Base-by-base conservation (phyloP, 2,888 invertebrate species). In the Tholera decimalis region DNA sequence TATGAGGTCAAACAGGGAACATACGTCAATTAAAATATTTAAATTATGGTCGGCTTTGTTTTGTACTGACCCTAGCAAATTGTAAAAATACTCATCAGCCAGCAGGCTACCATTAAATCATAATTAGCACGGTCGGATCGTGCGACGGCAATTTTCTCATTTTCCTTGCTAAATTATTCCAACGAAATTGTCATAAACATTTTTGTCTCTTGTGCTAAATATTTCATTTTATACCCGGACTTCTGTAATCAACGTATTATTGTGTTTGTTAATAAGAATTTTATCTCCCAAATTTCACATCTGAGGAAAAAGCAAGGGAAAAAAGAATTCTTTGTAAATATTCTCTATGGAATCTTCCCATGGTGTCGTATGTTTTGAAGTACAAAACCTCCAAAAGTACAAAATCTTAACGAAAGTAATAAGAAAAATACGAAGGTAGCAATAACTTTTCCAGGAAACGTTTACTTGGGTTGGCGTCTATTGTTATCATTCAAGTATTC, bases 61-160 rank as follows among this genome's bases (percentile, higher is more conserved):
- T 56, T 41, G n/a, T 47, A 54, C 61, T 60, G 62, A 65, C 68
- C 58, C 57, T 37, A 49, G 53, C 55, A 70, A 77, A 67, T 62
- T 77, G 57, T 74, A 79, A 80, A 79, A 79, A 80, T 80, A 64
- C 75, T 82, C 82, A 81, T 79, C 81, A 80, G 73, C 64, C 68
- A 57, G 64, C 73, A 74, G 66, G 74, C 71, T 82, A 81, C 83
- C 86, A 86, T 88, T 88, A 88, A 86, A 87, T 88, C 84, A 88
- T 83, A 88, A 88, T 88, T 88, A 88, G 87, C 79, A 61, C 54
- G 75, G 79, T 78, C 68, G 72, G 77, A 73, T 76, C 77, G 74
- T 69, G 80, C 80, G 82, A 81, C 77, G 79, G 79, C 76, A 82
- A 83, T 86, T 83, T 79, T 67, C 72, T 73, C 73, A 74, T 81